phyloP scores from a whole-genome alignment of 2,113 vertebrate genomes.

The Poeciliopsis turrubarensis region DNA sequence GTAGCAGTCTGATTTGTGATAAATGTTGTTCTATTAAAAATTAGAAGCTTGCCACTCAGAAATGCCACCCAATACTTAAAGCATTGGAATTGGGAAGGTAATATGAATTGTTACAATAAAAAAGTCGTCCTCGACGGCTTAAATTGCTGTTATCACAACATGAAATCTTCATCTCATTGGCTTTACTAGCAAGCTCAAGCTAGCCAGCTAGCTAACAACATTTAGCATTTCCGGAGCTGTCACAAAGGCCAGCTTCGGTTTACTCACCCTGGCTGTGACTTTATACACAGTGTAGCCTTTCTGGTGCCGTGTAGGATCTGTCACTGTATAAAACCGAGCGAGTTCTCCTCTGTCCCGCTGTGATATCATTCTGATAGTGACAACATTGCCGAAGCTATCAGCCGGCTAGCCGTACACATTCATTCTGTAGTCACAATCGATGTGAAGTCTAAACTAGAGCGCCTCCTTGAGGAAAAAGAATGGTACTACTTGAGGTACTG shows the following conservation, averaged over 20 bases:
- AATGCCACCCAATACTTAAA: not conserved
- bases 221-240: conserved; percentile 40
- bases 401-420: conserved; percentile 62
- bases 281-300: conserved; percentile 95
- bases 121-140: not conserved
- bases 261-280: conserved; percentile 94
- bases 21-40: not conserved
- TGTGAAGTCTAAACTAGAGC: conserved; percentile 13
- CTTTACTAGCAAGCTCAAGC: conserved; percentile 31
- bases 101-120: not conserved
- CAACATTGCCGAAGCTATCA: conserved; percentile 71
- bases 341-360: conserved; percentile 87
- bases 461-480: not conserved
- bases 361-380: conserved; percentile 87
- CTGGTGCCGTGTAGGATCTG: conserved; percentile 90
- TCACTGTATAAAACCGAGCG: conserved; percentile 97
- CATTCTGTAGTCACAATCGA: conserved; percentile 42
- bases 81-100: not conserved
- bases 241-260: not conserved
- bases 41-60: not conserved
- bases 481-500: not conserved
- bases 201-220: conserved; percentile 45
- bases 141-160: conserved; percentile 6
- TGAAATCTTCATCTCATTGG: conserved; percentile 31
- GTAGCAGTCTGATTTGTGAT: not conserved